phyloP scores from a whole-genome alignment of 2,888 invertebrate genomes.

The Spisula subtruncata region DNA sequence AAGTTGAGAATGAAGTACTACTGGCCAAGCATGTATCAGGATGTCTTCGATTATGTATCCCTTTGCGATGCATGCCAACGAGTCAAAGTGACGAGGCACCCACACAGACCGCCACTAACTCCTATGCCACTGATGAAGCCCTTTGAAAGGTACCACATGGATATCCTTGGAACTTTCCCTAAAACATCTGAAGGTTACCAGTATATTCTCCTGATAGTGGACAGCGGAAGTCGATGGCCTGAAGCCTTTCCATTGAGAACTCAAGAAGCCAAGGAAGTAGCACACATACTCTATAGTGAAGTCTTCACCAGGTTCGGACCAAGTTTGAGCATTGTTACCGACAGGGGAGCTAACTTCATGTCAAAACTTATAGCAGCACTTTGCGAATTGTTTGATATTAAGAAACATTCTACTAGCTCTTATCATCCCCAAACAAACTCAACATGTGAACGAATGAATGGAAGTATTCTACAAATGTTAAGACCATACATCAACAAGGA shows the following conservation, averaged over 20 bases:
- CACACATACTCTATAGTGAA: slow-evolving; percentile 62
- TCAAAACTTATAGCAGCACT: slow-evolving; percentile 70
- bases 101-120: slow-evolving; percentile 44
- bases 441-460: slow-evolving; percentile 63
- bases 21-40: too few species aligned
- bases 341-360: slow-evolving; percentile 69
- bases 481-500: slow-evolving; percentile 61
- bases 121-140: slow-evolving; percentile 54
- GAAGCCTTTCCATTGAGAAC: slow-evolving; percentile 69
- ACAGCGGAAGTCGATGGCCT: slow-evolving; percentile 63
- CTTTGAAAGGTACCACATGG: slow-evolving; percentile 58
- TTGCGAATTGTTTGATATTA: slow-evolving; percentile 70
- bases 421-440: slow-evolving; percentile 72
- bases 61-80: slow-evolving; percentile 54
- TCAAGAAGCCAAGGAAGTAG: slow-evolving; percentile 68
- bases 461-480: slow-evolving; percentile 58
- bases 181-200: slow-evolving; percentile 57
- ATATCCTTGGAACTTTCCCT: slow-evolving; percentile 63
- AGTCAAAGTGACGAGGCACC: slow-evolving; percentile 24
- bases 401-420: slow-evolving; percentile 60
- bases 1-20: slow-evolving; percentile 50
- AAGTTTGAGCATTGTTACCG: slow-evolving; percentile 54
- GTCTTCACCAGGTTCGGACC: too few species aligned
- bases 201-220: slow-evolving; percentile 64
- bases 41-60: too few species aligned